Evolutionary conservation across 2,797 vertebrate species (phyloP).

Genomic region (Protonibea diacanthus): DNA sequence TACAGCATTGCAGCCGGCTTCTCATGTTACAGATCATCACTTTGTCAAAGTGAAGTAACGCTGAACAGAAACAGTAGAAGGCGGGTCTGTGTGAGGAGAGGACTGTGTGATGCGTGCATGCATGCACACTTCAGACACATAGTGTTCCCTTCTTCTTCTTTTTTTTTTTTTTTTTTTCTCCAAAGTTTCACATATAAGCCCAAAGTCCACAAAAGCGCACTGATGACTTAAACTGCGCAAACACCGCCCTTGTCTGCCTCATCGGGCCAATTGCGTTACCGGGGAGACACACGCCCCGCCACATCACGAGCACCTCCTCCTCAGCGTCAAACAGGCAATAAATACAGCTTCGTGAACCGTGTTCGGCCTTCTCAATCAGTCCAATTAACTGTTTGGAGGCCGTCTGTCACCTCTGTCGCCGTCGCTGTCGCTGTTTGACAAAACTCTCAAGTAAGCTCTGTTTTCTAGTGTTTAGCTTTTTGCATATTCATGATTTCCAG

Average conservation of each 20-base stretch:
- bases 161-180: neutral
- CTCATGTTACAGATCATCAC: neutral
- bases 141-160: conserved; percentile 14
- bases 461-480: neutral
- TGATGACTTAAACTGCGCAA: neutral
- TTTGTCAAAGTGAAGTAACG: neutral
- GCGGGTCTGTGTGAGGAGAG: neutral
- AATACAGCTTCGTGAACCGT: conserved; percentile 47
- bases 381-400: neutral
- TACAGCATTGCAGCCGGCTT: conserved; percentile 46
- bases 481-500: neutral
- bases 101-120: neutral
- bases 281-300: conserved; percentile 72
- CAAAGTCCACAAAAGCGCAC: conserved; percentile 53
- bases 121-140: conserved; percentile 23
- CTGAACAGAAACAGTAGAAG: neutral
- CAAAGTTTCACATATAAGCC: neutral
- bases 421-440: conserved; percentile 40
- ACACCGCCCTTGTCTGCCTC: conserved; percentile 55
- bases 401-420: conserved; percentile 13
- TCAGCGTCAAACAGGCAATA: conserved; percentile 52
- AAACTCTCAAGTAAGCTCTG: conserved; percentile 70
- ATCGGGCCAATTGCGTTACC: conserved; percentile 72
- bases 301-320: conserved; percentile 65
- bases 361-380: conserved; percentile 58